Evolutionary conservation across 2,113 vertebrate genomes (phyloP).

Genomic region (Phrynosoma blainvillii): DNA sequence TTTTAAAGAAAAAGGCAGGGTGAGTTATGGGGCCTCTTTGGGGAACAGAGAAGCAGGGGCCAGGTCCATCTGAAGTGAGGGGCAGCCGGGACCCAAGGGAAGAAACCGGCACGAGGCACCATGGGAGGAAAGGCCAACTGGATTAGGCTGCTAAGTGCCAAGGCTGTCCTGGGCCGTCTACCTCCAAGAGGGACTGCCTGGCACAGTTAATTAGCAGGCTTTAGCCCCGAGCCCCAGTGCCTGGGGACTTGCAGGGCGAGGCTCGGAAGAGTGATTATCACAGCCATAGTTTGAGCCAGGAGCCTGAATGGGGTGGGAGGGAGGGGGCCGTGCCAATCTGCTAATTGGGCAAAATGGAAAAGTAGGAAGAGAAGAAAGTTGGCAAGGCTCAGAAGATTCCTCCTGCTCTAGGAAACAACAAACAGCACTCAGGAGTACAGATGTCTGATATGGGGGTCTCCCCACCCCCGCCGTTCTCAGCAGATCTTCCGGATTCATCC

Average conservation of each 20-base stretch:
- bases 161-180: neutral
- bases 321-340: too few species aligned
- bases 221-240: neutral
- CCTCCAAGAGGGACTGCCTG: neutral
- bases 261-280: too few species aligned
- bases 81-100: neutral
- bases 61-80: neutral
- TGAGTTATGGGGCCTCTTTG: neutral
- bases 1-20: neutral
- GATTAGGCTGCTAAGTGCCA: neutral
- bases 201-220: neutral
- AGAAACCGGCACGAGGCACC: neutral
- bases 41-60: neutral
- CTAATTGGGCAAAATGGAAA: neutral
- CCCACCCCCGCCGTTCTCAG: neutral
- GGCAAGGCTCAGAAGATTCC: too few species aligned
- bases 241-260: too few species aligned
- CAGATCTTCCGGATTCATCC: neutral
- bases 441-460: too few species aligned
- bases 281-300: neutral
- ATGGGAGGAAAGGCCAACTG: neutral
- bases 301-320: neutral
- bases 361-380: too few species aligned
- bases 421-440: too few species aligned
- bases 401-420: too few species aligned